Conservation (phyloP, 1,140 invertebrate species). For the Telenomus remus region DNA sequence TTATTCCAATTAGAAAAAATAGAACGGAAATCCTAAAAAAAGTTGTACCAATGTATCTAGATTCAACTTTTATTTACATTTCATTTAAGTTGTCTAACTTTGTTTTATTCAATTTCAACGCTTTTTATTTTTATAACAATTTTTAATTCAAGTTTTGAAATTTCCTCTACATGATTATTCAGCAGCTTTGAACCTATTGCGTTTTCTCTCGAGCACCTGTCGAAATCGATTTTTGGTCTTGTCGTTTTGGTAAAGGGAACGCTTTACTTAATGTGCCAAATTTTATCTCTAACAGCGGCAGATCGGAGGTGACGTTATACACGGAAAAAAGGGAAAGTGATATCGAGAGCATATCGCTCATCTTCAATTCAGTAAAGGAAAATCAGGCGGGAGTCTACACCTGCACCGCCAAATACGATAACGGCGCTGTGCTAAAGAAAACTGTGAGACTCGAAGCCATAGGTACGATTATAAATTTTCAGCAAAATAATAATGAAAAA, state of each 20-base stretch:
- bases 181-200: constrained; percentile 23
- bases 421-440: constrained; percentile 79
- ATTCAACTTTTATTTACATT: no score
- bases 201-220: constrained; percentile 29
- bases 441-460: constrained; percentile 81
- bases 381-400: constrained; percentile 88
- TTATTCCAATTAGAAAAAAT: constrained; percentile 6
- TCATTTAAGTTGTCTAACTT: no score
- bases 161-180: background rate
- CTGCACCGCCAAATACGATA: constrained; percentile 87
- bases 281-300: constrained; percentile 62
- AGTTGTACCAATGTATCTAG: no score
- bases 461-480: constrained; percentile 14
- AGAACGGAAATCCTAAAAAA: background rate
- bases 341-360: constrained; percentile 80
- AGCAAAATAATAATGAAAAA: constrained; percentile 12
- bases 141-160: constrained; percentile 5
- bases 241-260: constrained; percentile 1
- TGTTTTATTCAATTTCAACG: no score
- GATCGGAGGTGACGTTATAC: constrained; percentile 78
- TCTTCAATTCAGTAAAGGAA: constrained; percentile 84
- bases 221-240: constrained; percentile 26
- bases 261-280: constrained; percentile 30
- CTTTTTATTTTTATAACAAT: background rate
- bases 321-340: constrained; percentile 76